Evolutionary conservation across 2,113 vertebrate genomes (phyloP), one percentile per base, ranked within the genome.

Genomic region (Natator depressus): DNA sequence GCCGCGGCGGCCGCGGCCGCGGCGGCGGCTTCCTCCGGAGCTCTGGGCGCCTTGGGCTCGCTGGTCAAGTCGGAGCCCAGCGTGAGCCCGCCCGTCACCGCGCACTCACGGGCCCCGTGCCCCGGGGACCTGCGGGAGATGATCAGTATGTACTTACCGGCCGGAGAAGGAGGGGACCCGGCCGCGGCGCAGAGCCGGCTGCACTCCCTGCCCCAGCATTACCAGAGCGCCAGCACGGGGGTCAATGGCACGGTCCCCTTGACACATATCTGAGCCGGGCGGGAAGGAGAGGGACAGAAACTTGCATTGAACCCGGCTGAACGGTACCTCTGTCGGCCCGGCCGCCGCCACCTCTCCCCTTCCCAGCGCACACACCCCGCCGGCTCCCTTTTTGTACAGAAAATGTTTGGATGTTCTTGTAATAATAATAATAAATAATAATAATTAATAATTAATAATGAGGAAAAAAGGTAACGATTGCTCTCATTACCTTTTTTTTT

Each of bases 71-170:
- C 99, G 49, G 99, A 99, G 98, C 99, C 99, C 72, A 99, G 99
- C 96, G 99, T 99, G 94, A 99, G 99, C 98, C 99, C 99, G 47
- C 99, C 99, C 49, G 99, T 99, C 96, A 98, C 98, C 93, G 98
- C 99, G 91, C 99, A 99, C 98, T 98, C 99, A 92, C 99, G 99
- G 97, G 99, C 99, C 94, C 99, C 99, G 29, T 99, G 99, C 97
- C 99, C 99, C 94, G 99, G 99, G 98, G 99, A 99, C 99, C 99
- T 99, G 98, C 98, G 99, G 95, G 99, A 99, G 98, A 99, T 99
- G 99, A 99, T 99, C 98, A 99, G 99, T 98, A 99, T 99, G 99
- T 99, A 99, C 99, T 99, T 99, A 98, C 99, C 99, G 46, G 99
- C 98, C 88, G 99, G 99, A 90, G 99, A 99, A 97, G 98, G 99